Evolutionary conservation across 2,888 invertebrate genomes (phyloP).

Genomic region (Lucinisca nassula): DNA sequence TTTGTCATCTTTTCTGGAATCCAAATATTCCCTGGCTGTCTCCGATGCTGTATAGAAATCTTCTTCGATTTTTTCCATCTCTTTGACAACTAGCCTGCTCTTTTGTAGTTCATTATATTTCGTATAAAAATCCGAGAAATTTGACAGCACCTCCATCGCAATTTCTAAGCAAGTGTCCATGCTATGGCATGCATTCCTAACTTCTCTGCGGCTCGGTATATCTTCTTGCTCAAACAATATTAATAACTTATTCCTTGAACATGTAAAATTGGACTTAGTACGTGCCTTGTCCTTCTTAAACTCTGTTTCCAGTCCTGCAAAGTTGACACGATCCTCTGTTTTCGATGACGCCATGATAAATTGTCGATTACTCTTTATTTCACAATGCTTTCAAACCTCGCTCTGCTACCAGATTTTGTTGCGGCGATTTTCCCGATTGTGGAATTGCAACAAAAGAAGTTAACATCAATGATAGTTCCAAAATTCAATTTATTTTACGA

Average conservation of each 20-base stretch:
- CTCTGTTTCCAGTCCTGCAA: neutral
- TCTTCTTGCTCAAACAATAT: neutral
- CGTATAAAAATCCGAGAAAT: constrained; percentile 7
- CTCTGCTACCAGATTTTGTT: constrained; percentile 2
- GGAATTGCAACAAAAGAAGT: neutral
- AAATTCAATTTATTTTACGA: neutral
- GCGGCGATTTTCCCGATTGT: neutral
- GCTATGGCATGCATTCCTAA: neutral
- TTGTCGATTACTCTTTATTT: neutral
- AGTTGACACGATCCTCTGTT: neutral
- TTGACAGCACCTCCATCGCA: neutral
- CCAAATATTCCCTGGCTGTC: constrained; percentile 9
- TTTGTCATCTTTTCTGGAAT: neutral
- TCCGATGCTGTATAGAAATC: constrained; percentile 1
- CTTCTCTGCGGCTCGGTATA: neutral
- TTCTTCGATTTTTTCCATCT: constrained; percentile 7
- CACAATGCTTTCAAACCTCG: neutral
- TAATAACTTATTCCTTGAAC: neutral
- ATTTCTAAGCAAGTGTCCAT: constrained; percentile 23
- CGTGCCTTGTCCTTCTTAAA: constrained; percentile 8
- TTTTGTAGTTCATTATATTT: neutral
- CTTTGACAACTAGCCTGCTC: neutral
- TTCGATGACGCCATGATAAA: neutral
- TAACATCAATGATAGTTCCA: neutral
- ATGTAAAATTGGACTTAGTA: neutral